A percentile compares a stretch with the other conserved stretches of the same genome.
Evolutionary conservation across 1,140 invertebrate genomes (phyloP).

Genomic region (Lepidurus apus): DNA sequence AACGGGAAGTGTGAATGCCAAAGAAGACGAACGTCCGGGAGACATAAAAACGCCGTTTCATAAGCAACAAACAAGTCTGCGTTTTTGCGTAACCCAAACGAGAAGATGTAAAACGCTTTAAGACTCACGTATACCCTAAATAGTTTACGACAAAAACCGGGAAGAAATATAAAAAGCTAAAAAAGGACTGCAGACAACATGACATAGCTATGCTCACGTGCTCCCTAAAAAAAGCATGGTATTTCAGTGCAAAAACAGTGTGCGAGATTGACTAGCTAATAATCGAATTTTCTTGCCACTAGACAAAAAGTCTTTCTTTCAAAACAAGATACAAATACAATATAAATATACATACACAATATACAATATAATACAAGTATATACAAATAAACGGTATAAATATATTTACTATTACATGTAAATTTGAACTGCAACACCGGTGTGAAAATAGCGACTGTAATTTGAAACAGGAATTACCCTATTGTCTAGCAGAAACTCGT

Average conservation of each 20-base stretch:
- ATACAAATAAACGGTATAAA: too few species aligned
- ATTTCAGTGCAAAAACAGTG: background rate
- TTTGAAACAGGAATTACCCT: too few species aligned
- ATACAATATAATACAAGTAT: too few species aligned
- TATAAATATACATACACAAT: too few species aligned
- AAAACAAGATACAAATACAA: too few species aligned
- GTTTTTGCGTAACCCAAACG: background rate
- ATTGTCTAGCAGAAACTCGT: too few species aligned
- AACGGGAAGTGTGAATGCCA: background rate
- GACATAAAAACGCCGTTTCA: constrained; percentile 12
- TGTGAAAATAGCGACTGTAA: too few species aligned
- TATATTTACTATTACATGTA: too few species aligned
- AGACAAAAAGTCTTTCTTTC: too few species aligned
- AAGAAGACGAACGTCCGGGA: constrained; percentile 5
- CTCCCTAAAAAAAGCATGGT: background rate
- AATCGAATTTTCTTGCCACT: too few species aligned
- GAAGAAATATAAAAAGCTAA: background rate
- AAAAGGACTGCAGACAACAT: background rate
- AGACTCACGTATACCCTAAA: constrained; percentile 3
- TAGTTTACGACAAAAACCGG: background rate
- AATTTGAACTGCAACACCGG: too few species aligned
- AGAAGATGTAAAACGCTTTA: background rate
- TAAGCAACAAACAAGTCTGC: background rate
- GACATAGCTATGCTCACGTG: background rate
- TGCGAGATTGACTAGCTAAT: too few species aligned